These are phyloP conservation scores for Eupeodes latifasciatus DNA, from an alignment of 2,888 invertebrate genomes.

Conservation along the genomic window DNA sequence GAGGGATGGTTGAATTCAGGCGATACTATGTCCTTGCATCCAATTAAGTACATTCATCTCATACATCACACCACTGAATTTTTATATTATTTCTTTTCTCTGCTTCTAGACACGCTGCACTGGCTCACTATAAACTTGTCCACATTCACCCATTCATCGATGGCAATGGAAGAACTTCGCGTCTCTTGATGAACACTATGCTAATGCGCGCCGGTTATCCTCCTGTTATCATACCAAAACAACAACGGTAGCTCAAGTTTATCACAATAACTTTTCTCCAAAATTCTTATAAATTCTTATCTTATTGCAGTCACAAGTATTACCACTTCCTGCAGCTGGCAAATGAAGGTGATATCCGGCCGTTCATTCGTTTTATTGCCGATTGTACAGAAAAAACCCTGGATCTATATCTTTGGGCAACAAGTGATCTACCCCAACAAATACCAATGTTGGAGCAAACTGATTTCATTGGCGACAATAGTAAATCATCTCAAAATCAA, in stretches of 20 bases:
- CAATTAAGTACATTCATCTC: conserved; percentile 87
- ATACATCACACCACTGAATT: too few relatives aligned
- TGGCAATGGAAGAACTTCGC: conserved; percentile 97
- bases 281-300: background rate
- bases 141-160: conserved; percentile 98
- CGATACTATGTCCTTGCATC: conserved; percentile 93
- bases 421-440: conserved; percentile 89
- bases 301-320: conserved; percentile 87
- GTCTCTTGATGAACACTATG: conserved; percentile 97
- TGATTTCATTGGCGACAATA: conserved; percentile 76
- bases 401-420: conserved; percentile 94
- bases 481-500: background rate
- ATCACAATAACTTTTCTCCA: background rate
- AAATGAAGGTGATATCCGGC: conserved; percentile 97
- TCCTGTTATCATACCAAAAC: conserved; percentile 96
- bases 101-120: conserved; percentile 91
- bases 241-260: conserved; percentile 86
- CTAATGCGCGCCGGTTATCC: conserved; percentile 98
- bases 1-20: conserved; percentile 97
- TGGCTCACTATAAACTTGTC: conserved; percentile 98
- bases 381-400: conserved; percentile 95
- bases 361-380: conserved; percentile 98
- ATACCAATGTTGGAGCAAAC: conserved; percentile 87
- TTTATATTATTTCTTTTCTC: background rate
- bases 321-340: conserved; percentile 95